Base-by-base conservation (phyloP, 2,113 vertebrate species). In the Entelurus aequoreus region DNA sequence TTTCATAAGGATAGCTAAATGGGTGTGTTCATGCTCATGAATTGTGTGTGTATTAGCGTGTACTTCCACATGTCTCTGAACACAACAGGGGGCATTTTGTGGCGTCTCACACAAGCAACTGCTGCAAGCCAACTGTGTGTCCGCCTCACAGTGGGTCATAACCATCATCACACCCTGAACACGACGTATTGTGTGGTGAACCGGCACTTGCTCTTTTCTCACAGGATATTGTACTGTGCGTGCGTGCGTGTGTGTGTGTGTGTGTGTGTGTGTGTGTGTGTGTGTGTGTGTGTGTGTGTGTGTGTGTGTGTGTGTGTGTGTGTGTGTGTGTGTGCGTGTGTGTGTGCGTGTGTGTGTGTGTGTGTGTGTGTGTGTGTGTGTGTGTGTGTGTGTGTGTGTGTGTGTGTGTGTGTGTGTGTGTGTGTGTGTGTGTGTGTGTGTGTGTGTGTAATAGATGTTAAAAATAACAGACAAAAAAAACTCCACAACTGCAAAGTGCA, bases 21-120 rank as follows among this genome's bases (percentile, higher is more conserved):
- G 13, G 19, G 61, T 63, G 49, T 38, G 36, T 40, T 8, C 35
- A 54, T 0, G n/a, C 36, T 37, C 9, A 52, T 66, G 48, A n/a
- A 54, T 8, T 44, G 54, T 40, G 63, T 61, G 0, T 28, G 28
- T 28, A 2, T 28, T 48, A 19, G 13, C 63, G 62, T 47, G 35
- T 52, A 48, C 63, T 62, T 71, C 75, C 70, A 73, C 74, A 68
- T 77, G 79, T 67, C 71, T 53, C 74, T 19, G 12, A 8, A 16
- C 77, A 15, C 77, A 62, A 64, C 60, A 8, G 72, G 75, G 65
- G 70, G 58, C 69, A 67, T 68, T 47, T 78, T 62, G 59, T 76
- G 76, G 71, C 59, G 62, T 60, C 68, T 54, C 58, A 9, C 68
- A 35, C 28, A 50, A 15, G 69, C 79, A 82, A 71, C 71, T 76